Base-by-base conservation (phyloP, 92 coral and sea anemone genomes). In the Galaxea fascicularis region DNA sequence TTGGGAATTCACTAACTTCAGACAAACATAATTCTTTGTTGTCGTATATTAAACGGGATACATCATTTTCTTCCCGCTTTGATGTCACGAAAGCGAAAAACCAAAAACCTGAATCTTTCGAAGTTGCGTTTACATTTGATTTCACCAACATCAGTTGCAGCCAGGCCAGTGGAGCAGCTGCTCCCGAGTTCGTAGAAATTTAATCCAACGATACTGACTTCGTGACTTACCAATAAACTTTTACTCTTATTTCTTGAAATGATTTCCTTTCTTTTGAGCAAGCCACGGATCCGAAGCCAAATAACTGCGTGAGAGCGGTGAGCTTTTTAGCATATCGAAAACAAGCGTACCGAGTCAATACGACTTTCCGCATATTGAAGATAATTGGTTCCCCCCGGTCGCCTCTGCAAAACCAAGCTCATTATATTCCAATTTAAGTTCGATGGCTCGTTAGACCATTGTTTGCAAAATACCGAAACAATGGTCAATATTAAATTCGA, bases 371-470 rank as follows among this genome's bases (percentile, higher is more conserved):
- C 84, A 52, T 64, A 17, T 4, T 79, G 52, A 58, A 25, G 45
- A 60, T 47, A 78, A 79, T 79, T 79, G 75, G 84, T 65, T 18
- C 65, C 76, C 31, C 25, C 35, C 27, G 35, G 84, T 65, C 25
- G 75, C 76, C 31, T 45, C 35, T 46, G 35, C 8, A 78, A 47
- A 59, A 60, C 57, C 82, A 77, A 78, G 35, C 76, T 79, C 75
- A 79, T 79, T 79, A 79, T 15, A 66, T 79, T 79, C 65, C 84
- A 79, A 79, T 79, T 79, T n/a, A n/a, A 79, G 9, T 29, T 53
- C 30, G 64, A 79, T 68, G 4, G 65, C n/a, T 51, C 84, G 66
- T 79, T 79, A 66, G 30, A 51, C 66, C 51, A 79, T 66, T 79
- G 75, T 79, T 52, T 31, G 17, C 35, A 25, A 29, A 66, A 52